phyloP scores from a whole-genome alignment of 1,140 invertebrate species.

The Hyposmocoma kahamanoa region DNA sequence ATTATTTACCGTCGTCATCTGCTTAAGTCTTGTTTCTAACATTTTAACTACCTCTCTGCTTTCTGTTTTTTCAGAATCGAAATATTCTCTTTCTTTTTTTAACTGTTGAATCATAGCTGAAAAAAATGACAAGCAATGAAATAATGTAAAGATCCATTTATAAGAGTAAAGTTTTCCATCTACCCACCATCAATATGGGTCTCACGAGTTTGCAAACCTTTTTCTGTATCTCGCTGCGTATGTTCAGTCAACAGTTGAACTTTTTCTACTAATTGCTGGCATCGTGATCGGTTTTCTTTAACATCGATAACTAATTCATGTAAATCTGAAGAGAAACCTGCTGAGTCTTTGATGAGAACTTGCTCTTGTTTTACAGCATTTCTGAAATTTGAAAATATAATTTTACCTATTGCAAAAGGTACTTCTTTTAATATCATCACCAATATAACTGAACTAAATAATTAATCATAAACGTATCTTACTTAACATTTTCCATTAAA shows the following conservation, averaged over 20 bases:
- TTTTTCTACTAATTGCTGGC: slow-evolving; percentile 37
- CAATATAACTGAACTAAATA: not conserved
- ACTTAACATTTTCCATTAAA: slow-evolving; percentile 69
- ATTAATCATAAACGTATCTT: slow-evolving; percentile 4
- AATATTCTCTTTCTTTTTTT: slow-evolving; percentile 49
- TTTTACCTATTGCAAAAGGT: not conserved
- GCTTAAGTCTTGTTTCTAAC: slow-evolving; percentile 54
- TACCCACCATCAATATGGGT: slow-evolving; percentile 44
- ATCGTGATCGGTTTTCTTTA: slow-evolving; percentile 43
- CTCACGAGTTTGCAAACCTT: slow-evolving; percentile 44
- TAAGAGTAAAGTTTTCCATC: too few relatives aligned
- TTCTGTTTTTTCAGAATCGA: slow-evolving; percentile 53
- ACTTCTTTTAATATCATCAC: not conserved
- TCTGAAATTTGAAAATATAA: slow-evolving; percentile 18
- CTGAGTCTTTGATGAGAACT: slow-evolving; percentile 50
- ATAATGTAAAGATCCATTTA: too few relatives aligned
- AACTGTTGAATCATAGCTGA: slow-evolving; percentile 53
- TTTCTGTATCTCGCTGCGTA: slow-evolving; percentile 32
- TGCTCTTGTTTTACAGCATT: slow-evolving; percentile 62
- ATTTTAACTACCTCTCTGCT: slow-evolving; percentile 47
- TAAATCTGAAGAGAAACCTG: slow-evolving; percentile 44
- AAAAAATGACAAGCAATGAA: slow-evolving; percentile 16
- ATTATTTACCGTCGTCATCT: slow-evolving; percentile 57
- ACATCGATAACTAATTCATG: slow-evolving; percentile 40
- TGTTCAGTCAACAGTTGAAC: slow-evolving; percentile 35